These are phyloP conservation scores for Aporrectodea caliginosa DNA, from an alignment of 1,140 invertebrate species.

Conservation along the genomic window DNA sequence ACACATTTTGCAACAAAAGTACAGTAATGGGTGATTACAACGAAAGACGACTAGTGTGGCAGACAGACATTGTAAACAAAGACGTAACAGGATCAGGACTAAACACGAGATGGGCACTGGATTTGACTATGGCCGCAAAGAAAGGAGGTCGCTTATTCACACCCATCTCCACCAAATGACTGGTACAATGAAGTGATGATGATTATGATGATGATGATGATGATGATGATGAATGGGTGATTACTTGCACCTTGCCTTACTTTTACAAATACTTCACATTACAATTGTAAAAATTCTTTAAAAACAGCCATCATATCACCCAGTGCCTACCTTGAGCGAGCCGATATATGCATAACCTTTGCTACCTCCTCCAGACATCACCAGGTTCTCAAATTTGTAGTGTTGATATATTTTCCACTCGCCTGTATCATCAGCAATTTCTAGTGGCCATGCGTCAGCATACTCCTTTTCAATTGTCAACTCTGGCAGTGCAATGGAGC, in stretches of 20 bases:
- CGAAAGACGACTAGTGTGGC: too few species aligned
- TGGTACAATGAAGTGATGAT: neutral
- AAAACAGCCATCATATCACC: too few species aligned
- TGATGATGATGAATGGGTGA: too few species aligned
- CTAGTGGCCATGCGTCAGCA: neutral
- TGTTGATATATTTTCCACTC: conserved; percentile 14
- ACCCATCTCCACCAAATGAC: neutral
- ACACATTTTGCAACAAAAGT: too few species aligned
- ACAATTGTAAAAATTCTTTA: neutral
- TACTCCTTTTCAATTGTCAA: neutral
- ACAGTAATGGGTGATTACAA: too few species aligned
- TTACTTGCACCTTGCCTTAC: neutral
- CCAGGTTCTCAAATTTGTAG: conserved; percentile 29
- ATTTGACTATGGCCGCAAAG: too few species aligned
- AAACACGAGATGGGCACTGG: too few species aligned
- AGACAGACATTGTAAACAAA: too few species aligned
- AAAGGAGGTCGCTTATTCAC: too few species aligned
- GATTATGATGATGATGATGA: too few species aligned
- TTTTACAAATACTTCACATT: neutral
- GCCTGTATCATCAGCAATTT: neutral
- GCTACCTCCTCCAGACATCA: conserved; percentile 31
- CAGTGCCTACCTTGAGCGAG: conserved; percentile 26
- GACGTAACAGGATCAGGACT: too few species aligned
- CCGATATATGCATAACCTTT: conserved; percentile 32
- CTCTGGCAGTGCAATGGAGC: neutral